phyloP scores from a whole-genome alignment of 1,140 invertebrate species.

The Diplogasteroides magnus region DNA sequence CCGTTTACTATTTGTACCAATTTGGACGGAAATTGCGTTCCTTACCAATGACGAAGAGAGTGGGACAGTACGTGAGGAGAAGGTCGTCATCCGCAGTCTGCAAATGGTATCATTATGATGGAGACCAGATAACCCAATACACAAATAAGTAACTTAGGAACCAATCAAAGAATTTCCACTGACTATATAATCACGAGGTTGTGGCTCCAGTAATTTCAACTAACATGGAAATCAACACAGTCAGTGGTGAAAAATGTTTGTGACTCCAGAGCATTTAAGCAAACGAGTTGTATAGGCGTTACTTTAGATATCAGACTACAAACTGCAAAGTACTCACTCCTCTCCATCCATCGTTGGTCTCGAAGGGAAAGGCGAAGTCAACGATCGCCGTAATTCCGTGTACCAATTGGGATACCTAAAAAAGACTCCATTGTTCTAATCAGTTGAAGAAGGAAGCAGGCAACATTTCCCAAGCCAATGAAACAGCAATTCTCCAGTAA shows the following conservation, averaged over 20 bases:
- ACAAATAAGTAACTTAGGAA: no score
- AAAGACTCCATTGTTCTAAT: no score
- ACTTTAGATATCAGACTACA: neutral
- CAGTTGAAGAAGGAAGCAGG: neutral
- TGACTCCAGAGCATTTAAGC: no score
- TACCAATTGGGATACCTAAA: slow-evolving; percentile 8
- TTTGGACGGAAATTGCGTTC: slow-evolving; percentile 1
- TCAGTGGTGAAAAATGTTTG: no score
- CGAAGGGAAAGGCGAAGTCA: slow-evolving; percentile 20
- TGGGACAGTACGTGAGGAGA: slow-evolving; percentile 26
- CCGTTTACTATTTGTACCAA: neutral
- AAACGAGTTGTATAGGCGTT: neutral
- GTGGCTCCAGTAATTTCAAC: no score
- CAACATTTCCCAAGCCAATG: no score
- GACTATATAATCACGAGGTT: no score
- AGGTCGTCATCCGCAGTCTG: slow-evolving; percentile 30
- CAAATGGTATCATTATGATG: no score
- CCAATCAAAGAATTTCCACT: no score
- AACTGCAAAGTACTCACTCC: slow-evolving; percentile 7
- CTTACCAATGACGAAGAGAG: slow-evolving; percentile 23
- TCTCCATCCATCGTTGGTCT: slow-evolving; percentile 8
- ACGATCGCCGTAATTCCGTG: slow-evolving; percentile 28
- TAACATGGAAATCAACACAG: no score
- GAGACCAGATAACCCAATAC: no score
- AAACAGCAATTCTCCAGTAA: no score